Percentiles rank a stretch among this genome's conserved stretches.
These are phyloP conservation scores for Ophion ellenae DNA, from an alignment of 2,888 invertebrate genomes.

Conservation along the genomic window DNA sequence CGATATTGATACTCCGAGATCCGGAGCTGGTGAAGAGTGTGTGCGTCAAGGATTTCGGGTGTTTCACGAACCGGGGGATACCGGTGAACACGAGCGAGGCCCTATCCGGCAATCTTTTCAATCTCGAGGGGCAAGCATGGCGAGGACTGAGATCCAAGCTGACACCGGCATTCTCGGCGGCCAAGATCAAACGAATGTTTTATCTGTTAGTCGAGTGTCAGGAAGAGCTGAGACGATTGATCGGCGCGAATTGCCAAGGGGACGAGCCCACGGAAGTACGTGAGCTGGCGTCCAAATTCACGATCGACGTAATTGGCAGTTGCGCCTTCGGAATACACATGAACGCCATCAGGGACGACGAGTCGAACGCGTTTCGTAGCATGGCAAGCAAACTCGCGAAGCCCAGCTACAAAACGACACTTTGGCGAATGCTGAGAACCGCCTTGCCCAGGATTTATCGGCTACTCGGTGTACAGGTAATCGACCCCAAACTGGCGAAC, in stretches of 20 bases:
- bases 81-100: slow-evolving; percentile 80
- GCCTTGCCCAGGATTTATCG: slow-evolving; percentile 77
- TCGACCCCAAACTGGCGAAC: slow-evolving; percentile 76
- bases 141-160: slow-evolving; percentile 83
- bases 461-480: slow-evolving; percentile 75
- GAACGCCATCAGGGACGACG: slow-evolving; percentile 81
- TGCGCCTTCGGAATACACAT: slow-evolving; percentile 85
- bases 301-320: slow-evolving; percentile 85
- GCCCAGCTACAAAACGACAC: slow-evolving; percentile 79
- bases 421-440: slow-evolving; percentile 81
- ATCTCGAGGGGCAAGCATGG: slow-evolving; percentile 83
- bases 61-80: slow-evolving; percentile 79
- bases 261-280: slow-evolving; percentile 79
- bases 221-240: slow-evolving; percentile 77
- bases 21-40: slow-evolving; percentile 78
- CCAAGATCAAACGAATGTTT: slow-evolving; percentile 84
- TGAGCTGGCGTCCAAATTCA: slow-evolving; percentile 83
- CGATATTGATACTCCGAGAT: slow-evolving; percentile 78
- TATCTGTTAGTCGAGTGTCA: slow-evolving; percentile 82
- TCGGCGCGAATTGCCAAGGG: slow-evolving; percentile 66
- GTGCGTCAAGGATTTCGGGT: slow-evolving; percentile 78
- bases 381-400: slow-evolving; percentile 80
- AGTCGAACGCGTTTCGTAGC: slow-evolving; percentile 80
- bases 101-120: slow-evolving; percentile 81
- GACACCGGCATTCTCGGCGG: slow-evolving; percentile 84